These are phyloP conservation scores for Peromyscus californicus DNA, from an alignment of 2,113 vertebrate genomes.

Conservation along the genomic window DNA sequence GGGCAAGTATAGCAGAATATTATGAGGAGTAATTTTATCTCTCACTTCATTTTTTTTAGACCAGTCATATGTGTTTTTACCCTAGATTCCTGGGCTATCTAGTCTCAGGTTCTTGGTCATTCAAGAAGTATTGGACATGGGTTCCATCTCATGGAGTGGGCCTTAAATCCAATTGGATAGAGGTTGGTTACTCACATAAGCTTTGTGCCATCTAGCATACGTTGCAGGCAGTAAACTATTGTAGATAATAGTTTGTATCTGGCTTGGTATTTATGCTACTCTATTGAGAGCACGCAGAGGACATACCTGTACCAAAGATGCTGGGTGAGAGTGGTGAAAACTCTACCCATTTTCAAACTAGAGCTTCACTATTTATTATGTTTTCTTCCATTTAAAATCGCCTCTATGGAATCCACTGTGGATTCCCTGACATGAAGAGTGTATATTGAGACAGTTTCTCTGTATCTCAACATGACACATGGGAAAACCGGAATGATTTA, in stretches of 20 bases:
- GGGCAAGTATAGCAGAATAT: not conserved
- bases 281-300: not conserved
- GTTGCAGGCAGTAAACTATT: accelerated
- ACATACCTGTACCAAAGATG: not conserved
- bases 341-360: not conserved
- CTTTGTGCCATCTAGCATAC: not conserved
- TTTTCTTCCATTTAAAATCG: conserved; percentile 27
- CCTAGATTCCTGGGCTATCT: not conserved
- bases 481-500: not conserved
- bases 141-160: no score
- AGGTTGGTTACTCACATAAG: not conserved
- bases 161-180: not conserved
- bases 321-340: not conserved
- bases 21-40: not conserved
- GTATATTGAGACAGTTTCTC: not conserved
- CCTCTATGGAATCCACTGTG: not conserved
- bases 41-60: not conserved
- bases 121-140: not conserved
- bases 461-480: not conserved
- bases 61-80: not conserved
- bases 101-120: no score
- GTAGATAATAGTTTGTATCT: not conserved
- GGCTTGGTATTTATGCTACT: not conserved
- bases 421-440: not conserved
- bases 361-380: not conserved